These are phyloP conservation scores for Diadophis punctatus DNA, from an alignment of 2,113 vertebrate species.

Conservation along the genomic window DNA sequence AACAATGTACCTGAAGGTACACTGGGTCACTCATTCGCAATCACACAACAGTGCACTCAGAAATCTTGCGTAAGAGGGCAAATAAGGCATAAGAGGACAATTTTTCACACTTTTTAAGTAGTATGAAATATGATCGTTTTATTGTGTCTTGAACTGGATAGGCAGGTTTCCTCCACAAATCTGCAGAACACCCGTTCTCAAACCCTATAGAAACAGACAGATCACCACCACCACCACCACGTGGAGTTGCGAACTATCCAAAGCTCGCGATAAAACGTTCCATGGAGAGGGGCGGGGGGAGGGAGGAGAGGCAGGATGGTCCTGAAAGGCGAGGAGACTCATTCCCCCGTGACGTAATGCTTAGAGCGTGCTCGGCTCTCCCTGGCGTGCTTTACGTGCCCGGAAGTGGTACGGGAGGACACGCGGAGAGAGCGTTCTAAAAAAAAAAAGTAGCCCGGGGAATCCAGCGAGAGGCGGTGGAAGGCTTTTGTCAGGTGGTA, in stretches of 20 bases:
- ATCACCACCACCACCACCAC: too few relatives aligned
- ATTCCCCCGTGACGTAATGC: neutral
- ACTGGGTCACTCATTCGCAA: neutral
- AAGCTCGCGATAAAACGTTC: neutral
- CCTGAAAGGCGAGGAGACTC: neutral
- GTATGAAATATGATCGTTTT: neutral
- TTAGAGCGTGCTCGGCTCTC: neutral
- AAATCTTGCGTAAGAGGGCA: neutral
- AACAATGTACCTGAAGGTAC: neutral
- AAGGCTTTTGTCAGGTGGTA: neutral
- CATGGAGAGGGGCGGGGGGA: neutral
- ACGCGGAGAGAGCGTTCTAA: neutral
- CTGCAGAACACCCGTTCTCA: neutral
- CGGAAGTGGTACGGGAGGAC: neutral
- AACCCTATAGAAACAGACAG: neutral
- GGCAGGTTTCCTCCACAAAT: neutral
- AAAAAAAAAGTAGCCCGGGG: neutral
- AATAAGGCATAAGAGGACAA: neutral
- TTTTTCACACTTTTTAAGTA: neutral
- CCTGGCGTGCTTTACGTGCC: slow-evolving; percentile 1
- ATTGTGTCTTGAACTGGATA: neutral
- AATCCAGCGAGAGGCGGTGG: neutral
- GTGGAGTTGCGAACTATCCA: too few relatives aligned
- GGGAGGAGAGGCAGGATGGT: neutral
- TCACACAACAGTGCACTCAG: neutral